Conservation (phyloP, 1,140 invertebrate species). For the Vollenhovia emeryi region DNA sequence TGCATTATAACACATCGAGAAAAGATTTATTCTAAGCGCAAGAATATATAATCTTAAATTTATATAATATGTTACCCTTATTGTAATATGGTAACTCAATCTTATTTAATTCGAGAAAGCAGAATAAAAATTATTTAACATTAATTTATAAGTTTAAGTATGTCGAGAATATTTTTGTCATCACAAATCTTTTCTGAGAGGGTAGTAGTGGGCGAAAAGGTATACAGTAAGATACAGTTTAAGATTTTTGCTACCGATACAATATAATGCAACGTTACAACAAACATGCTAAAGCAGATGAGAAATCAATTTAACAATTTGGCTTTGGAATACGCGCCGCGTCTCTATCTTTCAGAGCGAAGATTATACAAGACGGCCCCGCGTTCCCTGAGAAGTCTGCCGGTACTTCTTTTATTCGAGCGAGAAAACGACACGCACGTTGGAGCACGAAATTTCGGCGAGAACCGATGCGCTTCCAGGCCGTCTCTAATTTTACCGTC, state of each 20-base stretch:
- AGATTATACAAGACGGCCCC: conserved; percentile 3
- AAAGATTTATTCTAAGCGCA: too few relatives aligned
- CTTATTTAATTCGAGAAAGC: too few relatives aligned
- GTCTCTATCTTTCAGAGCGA: not conserved
- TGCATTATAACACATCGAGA: too few relatives aligned
- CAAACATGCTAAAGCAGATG: not conserved
- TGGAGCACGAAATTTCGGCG: conserved; percentile 22
- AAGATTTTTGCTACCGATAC: not conserved
- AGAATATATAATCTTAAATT: too few relatives aligned
- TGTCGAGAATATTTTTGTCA: too few relatives aligned
- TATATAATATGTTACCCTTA: too few relatives aligned
- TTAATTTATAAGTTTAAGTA: too few relatives aligned
- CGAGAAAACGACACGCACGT: not conserved
- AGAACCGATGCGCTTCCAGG: not conserved
- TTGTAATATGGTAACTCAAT: too few relatives aligned
- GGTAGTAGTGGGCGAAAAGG: too few relatives aligned
- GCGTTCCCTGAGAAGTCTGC: not conserved
- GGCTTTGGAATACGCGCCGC: not conserved
- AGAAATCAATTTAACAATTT: not conserved
- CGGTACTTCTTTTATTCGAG: not conserved
- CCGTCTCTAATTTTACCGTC: conserved; percentile 68
- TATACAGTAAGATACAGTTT: not conserved
- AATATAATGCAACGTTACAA: not conserved
- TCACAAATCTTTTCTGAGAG: too few relatives aligned
- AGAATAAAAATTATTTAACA: too few relatives aligned